A percentile compares a stretch with the other conserved stretches of the same genome.
Evolutionary conservation across 2,797 vertebrate species (phyloP).

Genomic region (Pachyuromys duprasi): DNA sequence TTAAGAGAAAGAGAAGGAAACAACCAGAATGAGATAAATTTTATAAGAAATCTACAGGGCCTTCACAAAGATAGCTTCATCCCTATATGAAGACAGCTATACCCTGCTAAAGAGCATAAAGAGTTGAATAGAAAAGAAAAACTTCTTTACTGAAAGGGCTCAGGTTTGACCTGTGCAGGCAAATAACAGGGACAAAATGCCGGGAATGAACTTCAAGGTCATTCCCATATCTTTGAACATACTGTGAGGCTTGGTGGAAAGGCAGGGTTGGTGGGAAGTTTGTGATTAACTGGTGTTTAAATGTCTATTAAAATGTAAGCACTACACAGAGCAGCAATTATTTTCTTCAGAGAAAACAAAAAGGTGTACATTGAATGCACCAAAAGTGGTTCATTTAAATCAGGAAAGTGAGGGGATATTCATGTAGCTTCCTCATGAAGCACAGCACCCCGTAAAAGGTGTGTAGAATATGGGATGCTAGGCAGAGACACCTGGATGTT

Average conservation of each 20-base stretch:
- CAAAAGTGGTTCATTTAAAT: background rate
- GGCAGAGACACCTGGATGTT: background rate
- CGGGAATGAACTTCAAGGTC: background rate
- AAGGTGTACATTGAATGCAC: background rate
- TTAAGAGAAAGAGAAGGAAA: background rate
- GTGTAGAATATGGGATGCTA: background rate
- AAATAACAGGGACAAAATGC: background rate
- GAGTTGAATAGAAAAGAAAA: background rate
- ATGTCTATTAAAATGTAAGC: background rate
- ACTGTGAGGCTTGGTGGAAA: background rate
- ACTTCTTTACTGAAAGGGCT: background rate
- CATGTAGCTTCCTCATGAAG: background rate
- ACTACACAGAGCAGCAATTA: background rate
- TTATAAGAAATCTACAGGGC: background rate
- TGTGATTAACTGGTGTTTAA: background rate
- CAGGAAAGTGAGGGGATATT: background rate
- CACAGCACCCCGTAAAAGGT: background rate
- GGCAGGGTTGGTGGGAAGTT: background rate
- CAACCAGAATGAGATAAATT: background rate
- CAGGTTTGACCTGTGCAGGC: accelerated
- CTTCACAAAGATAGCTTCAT: too few relatives aligned
- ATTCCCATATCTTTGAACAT: background rate
- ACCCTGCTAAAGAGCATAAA: background rate
- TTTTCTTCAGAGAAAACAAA: background rate
- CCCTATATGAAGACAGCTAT: background rate